A percentile compares a stretch with the other conserved stretches of the same genome.
Evolutionary conservation across 1,140 invertebrate species (phyloP).

Genomic region (Platyscapa corneri): DNA sequence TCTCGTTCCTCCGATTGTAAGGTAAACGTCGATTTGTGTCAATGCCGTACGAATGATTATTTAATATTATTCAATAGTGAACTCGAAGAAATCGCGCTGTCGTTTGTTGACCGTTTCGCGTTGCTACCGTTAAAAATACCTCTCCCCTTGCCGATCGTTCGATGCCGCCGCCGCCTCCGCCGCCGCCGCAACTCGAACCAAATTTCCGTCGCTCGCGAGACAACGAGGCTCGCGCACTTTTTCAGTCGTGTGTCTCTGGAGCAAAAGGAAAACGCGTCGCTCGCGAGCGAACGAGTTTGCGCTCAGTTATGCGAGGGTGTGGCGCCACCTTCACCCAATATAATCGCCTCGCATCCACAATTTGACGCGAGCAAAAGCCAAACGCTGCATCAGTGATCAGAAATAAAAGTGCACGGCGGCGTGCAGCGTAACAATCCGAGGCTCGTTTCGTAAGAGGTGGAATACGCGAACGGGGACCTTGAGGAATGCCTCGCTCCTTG

Average conservation of each 20-base stretch:
- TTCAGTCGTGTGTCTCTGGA: no score
- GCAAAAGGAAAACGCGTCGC: no score
- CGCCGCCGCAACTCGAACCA: no score
- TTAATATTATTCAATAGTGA: constrained; percentile 9
- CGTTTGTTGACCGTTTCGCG: not conserved
- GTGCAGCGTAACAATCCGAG: not conserved
- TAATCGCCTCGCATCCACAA: not conserved
- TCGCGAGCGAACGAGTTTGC: not conserved
- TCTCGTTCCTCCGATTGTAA: constrained; percentile 14
- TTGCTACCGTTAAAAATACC: no score
- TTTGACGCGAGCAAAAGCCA: not conserved
- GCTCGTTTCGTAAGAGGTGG: not conserved
- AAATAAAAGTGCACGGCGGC: not conserved
- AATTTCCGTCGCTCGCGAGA: no score
- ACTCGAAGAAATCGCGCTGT: constrained; percentile 3
- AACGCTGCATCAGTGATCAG: not conserved
- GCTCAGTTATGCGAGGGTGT: not conserved
- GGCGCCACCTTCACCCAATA: not conserved
- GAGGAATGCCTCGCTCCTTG: not conserved
- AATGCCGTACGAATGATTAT: constrained; percentile 27
- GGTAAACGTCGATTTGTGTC: constrained; percentile 24
- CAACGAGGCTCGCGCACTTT: no score
- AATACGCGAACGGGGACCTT: not conserved
- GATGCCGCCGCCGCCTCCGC: no score
- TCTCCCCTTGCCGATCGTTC: no score